A percentile compares a stretch with the other conserved stretches of the same genome.
These are phyloP conservation scores for Discoglossus pictus DNA, from an alignment of 2,797 vertebrate genomes.

Conservation along the genomic window DNA sequence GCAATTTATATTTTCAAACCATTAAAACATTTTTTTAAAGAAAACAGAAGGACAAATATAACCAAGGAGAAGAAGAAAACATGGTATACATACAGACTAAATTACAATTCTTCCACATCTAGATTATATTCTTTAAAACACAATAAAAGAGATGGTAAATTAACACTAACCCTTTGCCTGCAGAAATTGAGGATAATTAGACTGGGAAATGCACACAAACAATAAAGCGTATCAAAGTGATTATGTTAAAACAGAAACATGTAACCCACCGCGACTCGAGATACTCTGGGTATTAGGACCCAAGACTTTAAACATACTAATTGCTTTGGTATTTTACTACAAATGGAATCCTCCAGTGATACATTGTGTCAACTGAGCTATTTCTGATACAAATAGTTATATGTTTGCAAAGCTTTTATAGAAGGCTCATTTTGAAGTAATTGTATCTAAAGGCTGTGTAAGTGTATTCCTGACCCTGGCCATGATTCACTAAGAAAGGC, in stretches of 20 bases:
- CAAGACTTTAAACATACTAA: not conserved
- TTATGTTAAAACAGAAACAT: conserved; percentile 22
- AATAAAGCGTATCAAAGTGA: conserved; percentile 35
- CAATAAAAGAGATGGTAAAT: conserved; percentile 26
- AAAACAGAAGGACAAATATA: no score
- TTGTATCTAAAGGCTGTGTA: no score
- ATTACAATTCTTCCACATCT: not conserved
- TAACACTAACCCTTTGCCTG: conserved; percentile 20
- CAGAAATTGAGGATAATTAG: conserved; percentile 19
- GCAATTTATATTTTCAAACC: no score
- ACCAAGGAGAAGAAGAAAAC: no score
- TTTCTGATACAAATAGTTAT: no score
- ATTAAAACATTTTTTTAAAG: no score
- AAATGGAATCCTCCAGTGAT: not conserved
- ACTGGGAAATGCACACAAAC: conserved; percentile 16
- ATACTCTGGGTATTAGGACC: conserved; percentile 9
- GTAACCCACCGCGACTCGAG: conserved; percentile 16
- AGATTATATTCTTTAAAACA: not conserved
- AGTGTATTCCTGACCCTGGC: no score
- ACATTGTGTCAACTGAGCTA: no score
- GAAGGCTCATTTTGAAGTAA: no score
- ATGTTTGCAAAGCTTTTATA: no score
- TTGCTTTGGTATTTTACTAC: conserved; percentile 15
- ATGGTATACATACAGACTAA: not conserved
- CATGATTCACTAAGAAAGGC: no score